Evolutionary conservation across 1,140 invertebrate genomes (phyloP), one percentile per base, ranked within the genome.

Genomic region (Drosophila littoralis): DNA sequence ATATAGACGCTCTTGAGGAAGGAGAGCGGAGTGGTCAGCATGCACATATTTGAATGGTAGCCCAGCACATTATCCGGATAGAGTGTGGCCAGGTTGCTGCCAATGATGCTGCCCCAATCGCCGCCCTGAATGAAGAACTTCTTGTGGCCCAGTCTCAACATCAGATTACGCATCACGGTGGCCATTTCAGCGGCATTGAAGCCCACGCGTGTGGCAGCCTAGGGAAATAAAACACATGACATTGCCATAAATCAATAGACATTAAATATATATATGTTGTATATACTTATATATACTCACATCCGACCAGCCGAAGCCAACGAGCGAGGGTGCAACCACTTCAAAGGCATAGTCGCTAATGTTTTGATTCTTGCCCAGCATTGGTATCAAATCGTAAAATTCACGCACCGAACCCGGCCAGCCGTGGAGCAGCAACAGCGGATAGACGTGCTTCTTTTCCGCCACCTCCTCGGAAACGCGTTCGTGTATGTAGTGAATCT

Each of bases 351-450:
- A 95, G 72, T 95, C 93, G 58, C 93, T 91, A 1, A 94, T 93
- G 9, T 93, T 94, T 22, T 93, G 86, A 50, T 94, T 93, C 6
- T 93, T 94, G 0, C 94, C 95, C 1, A 97, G 92, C 13, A 95
- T 74, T 1, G 96, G 96, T 54, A 97, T 95, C 0, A 97, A 93
- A 79, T 97, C 96, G 71, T 96, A 96, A 90, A 98, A 98, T 91
- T 98, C 97, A 8, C 96, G 93, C n/a, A 98, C 93, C 1, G 96
- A 97, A 22, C 97, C 97, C 4, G 98, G 98, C 97, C 97, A 99
- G 10, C 97, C 97, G 81, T 98, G 97, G 0, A 97, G 78, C 2
- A 98, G 36, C 1, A 98, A 81, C 40, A 98, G 28, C 0, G 96
- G 96, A 8, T 96, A 83, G 1, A 97, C 93, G 92, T 92, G 94